Percentiles rank a stretch among this genome's conserved stretches.
Conservation (phyloP, 2,113 vertebrate species). For the Psettodes erumei region DNA sequence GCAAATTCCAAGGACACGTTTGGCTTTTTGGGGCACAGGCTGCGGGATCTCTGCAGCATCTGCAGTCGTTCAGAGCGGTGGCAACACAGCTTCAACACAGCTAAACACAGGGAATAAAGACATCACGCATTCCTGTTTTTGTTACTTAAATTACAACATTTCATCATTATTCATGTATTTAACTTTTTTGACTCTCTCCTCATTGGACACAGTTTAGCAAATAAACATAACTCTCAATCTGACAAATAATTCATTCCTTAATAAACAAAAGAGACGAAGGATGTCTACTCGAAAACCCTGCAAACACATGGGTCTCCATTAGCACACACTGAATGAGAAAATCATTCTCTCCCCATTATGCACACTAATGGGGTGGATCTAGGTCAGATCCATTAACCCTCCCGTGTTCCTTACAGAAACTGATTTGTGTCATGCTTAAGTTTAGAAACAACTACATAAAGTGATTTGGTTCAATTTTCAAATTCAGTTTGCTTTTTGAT, state of each 20-base stretch:
- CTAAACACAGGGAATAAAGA: neutral
- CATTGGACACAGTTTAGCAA: neutral
- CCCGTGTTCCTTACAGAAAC: neutral
- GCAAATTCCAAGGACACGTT: slow-evolving; percentile 35
- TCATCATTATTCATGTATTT: neutral
- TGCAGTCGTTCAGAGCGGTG: neutral
- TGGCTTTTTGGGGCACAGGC: neutral
- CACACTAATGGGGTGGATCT: neutral
- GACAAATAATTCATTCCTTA: neutral
- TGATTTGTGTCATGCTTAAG: neutral
- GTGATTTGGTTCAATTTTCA: neutral
- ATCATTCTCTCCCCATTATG: neutral
- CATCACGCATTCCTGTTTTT: neutral
- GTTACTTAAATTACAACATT: neutral
- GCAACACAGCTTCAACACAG: neutral
- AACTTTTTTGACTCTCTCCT: neutral
- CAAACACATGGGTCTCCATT: neutral
- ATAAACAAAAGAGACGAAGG: neutral
- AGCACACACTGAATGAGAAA: neutral
- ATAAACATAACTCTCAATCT: neutral
- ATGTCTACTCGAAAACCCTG: neutral
- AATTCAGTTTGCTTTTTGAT: neutral
- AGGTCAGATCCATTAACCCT: neutral
- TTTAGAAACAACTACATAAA: neutral
- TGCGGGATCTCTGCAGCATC: slow-evolving; percentile 4